phyloP scores from a whole-genome alignment of 2,888 invertebrate genomes.

The Pyrrhia umbra region DNA sequence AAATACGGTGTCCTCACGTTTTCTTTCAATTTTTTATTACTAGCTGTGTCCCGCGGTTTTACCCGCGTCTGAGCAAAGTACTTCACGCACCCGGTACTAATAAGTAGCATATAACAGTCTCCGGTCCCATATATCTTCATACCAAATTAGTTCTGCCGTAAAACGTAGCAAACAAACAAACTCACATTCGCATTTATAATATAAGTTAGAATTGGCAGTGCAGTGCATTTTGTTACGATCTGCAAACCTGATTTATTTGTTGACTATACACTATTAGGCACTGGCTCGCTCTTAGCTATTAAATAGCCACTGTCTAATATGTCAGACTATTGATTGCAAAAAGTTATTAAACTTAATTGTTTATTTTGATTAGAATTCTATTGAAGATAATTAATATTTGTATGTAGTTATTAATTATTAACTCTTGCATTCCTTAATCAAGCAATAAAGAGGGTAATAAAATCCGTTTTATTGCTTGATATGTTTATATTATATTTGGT shows the following conservation, averaged over 20 bases:
- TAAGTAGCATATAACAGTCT: too few species aligned
- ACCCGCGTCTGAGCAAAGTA: too few species aligned
- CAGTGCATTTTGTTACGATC: not conserved
- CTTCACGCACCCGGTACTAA: too few species aligned
- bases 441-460: not conserved
- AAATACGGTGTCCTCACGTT: too few species aligned
- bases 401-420: not conserved
- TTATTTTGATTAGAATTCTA: constrained; percentile 29
- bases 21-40: too few species aligned
- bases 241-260: not conserved
- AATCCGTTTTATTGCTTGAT: not conserved
- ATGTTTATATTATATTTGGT: not conserved
- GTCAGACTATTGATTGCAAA: constrained; percentile 18
- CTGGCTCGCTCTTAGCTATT: constrained; percentile 19
- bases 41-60: too few species aligned
- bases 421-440: not conserved
- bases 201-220: not conserved
- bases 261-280: constrained; percentile 15
- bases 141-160: too few species aligned
- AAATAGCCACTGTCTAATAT: constrained; percentile 14
- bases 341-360: constrained; percentile 9
- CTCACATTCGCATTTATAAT: not conserved
- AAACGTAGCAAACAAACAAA: too few species aligned
- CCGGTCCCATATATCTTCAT: too few species aligned
- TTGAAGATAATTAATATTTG: not conserved